These are phyloP conservation scores for Euphydryas editha DNA, from an alignment of 2,888 invertebrate genomes.

Conservation along the genomic window DNA sequence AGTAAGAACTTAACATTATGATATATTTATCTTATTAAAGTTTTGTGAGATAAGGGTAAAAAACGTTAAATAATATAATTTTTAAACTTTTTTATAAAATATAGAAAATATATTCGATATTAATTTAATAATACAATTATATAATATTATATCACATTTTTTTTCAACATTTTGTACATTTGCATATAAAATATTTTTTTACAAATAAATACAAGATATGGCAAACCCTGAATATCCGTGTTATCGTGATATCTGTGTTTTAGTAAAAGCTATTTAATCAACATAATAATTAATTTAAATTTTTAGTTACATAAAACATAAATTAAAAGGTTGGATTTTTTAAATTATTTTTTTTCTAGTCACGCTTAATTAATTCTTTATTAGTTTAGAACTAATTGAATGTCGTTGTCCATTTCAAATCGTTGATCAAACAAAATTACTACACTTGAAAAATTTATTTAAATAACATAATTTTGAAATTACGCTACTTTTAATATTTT, in stretches of 20 bases:
- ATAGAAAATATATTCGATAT: neutral
- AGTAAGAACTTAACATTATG: neutral
- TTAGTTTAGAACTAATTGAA: too few species aligned
- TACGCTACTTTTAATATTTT: slow-evolving; percentile 9
- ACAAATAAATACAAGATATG: neutral
- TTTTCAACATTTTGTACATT: slow-evolving; percentile 5
- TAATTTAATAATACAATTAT: neutral
- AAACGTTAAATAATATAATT: neutral
- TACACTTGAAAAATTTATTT: too few species aligned
- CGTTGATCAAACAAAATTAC: too few species aligned
- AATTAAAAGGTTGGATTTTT: neutral
- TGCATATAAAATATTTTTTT: neutral
- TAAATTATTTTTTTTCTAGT: neutral
- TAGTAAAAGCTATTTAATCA: too few species aligned
- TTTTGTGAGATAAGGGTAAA: neutral
- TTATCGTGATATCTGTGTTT: too few species aligned
- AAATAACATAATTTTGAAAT: neutral
- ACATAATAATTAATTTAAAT: too few species aligned
- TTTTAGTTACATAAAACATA: neutral
- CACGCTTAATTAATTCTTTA: neutral
- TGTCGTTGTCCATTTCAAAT: too few species aligned
- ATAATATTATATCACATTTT: neutral
- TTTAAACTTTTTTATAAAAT: neutral
- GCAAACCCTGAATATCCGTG: neutral
- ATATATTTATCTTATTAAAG: neutral